Conservation (phyloP, 2,113 vertebrate genomes). For the Dolichotis patagonum region DNA sequence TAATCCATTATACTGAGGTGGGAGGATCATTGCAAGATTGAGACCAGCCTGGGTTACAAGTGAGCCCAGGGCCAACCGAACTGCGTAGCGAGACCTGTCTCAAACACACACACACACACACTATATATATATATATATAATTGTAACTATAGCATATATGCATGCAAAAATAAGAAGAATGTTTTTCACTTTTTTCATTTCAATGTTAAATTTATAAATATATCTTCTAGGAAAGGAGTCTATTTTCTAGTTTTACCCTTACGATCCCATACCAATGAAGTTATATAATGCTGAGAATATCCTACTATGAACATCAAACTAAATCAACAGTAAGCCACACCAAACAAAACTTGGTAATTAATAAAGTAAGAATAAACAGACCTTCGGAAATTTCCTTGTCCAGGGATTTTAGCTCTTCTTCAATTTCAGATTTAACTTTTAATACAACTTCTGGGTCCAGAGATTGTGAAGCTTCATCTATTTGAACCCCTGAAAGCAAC, state of each 20-base stretch:
- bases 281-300: not conserved
- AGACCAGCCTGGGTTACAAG: too few species aligned
- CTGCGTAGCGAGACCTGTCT: too few species aligned
- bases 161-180: not conserved
- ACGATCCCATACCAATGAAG: not conserved
- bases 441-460: slow-evolving; percentile 86
- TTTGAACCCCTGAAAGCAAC: slow-evolving; percentile 83
- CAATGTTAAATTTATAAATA: not conserved
- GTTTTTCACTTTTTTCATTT: not conserved
- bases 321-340: not conserved
- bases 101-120: too few species aligned
- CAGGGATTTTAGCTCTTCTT: slow-evolving; percentile 91
- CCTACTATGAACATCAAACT: not conserved
- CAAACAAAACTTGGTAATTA: slow-evolving; percentile 25
- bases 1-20: not conserved
- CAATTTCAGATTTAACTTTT: slow-evolving; percentile 91
- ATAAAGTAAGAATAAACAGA: slow-evolving; percentile 81
- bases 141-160: not conserved
- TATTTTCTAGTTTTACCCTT: not conserved
- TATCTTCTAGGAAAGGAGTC: not conserved
- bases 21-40: too few species aligned
- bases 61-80: too few species aligned
- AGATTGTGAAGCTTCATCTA: slow-evolving; percentile 79
- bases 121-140: too few species aligned
- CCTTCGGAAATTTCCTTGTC: slow-evolving; percentile 94